Evolutionary conservation across 2,888 invertebrate genomes (phyloP).

Genomic region (Norana najaformis): DNA sequence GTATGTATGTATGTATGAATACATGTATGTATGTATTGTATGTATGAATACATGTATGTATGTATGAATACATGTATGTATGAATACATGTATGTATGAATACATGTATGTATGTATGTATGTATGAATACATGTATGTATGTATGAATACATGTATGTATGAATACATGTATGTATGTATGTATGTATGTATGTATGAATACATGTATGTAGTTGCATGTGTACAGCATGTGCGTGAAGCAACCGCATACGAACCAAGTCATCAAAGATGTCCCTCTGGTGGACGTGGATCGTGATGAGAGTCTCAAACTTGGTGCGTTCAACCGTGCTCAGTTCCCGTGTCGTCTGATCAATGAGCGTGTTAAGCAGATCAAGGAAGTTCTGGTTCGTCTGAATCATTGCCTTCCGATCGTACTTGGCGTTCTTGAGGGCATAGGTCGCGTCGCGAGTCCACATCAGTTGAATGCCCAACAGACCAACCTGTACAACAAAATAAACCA

Average conservation of each 20-base stretch:
- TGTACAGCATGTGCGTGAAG: neutral
- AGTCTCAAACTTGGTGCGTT: slow-evolving; percentile 80
- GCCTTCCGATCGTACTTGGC: slow-evolving; percentile 74
- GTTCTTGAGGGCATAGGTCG: slow-evolving; percentile 76
- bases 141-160: too few relatives aligned
- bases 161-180: too few relatives aligned
- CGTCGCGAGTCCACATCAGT: slow-evolving; percentile 81
- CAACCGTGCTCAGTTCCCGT: slow-evolving; percentile 74
- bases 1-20: too few relatives aligned
- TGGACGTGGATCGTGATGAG: slow-evolving; percentile 90
- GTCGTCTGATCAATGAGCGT: slow-evolving; percentile 82
- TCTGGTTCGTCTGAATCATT: slow-evolving; percentile 80
- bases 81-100: too few relatives aligned
- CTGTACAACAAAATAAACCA: slow-evolving; percentile 63
- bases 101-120: too few relatives aligned
- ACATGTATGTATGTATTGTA: too few relatives aligned
- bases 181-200: too few relatives aligned
- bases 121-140: too few relatives aligned
- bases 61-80: too few relatives aligned
- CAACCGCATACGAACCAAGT: slow-evolving; percentile 65
- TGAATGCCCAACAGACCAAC: slow-evolving; percentile 82
- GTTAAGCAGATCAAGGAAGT: slow-evolving; percentile 78
- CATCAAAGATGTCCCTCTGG: slow-evolving; percentile 88
- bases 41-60: too few relatives aligned
- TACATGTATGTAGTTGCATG: too few relatives aligned